These are phyloP conservation scores for Drosophila pseudoananassae DNA, from an alignment of 1,140 invertebrate genomes.

Conservation along the genomic window DNA sequence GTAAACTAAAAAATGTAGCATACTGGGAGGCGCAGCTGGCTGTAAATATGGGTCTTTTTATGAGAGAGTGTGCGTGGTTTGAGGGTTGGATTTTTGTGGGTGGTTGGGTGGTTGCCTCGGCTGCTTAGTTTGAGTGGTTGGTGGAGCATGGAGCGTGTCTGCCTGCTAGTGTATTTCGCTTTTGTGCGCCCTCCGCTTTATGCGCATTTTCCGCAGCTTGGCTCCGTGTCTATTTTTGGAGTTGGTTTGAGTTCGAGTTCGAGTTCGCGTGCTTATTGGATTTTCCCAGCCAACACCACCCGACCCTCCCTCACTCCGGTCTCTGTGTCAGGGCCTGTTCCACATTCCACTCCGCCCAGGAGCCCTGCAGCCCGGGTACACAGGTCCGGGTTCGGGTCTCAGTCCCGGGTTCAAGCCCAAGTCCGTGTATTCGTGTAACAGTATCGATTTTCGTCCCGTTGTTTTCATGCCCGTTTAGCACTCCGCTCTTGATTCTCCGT, in stretches of 20 bases:
- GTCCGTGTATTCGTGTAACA: constrained; percentile 41
- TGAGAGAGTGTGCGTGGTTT: constrained; percentile 1
- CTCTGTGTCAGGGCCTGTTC: constrained; percentile 56
- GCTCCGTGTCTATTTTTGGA: constrained; percentile 70
- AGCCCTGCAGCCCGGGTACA: not conserved
- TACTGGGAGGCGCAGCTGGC: constrained; percentile 22
- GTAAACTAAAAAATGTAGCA: constrained; percentile 26
- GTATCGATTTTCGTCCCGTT: constrained; percentile 70
- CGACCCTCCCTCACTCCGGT: not conserved
- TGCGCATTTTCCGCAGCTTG: constrained; percentile 67
- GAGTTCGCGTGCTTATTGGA: constrained; percentile 72
- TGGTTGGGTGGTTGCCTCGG: constrained; percentile 1
- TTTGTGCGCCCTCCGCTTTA: constrained; percentile 46
- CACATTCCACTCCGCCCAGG: constrained; percentile 43
- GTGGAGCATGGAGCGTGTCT: constrained; percentile 21
- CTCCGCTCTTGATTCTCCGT: constrained; percentile 53
- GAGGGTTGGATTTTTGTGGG: constrained; percentile 18
- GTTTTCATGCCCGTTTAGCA: constrained; percentile 37
- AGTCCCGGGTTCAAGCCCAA: constrained; percentile 13
- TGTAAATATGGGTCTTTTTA: constrained; percentile 29
- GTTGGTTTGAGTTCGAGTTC: constrained; percentile 58
- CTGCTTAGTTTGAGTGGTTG: constrained; percentile 3
- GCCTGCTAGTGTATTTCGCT: constrained; percentile 57
- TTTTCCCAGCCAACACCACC: constrained; percentile 23
- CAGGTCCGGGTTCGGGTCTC: constrained; percentile 7